A percentile compares a stretch with the other conserved stretches of the same genome.
These are phyloP conservation scores for Pogonocichla stellata DNA, from an alignment of 2,113 vertebrate species.

Conservation along the genomic window DNA sequence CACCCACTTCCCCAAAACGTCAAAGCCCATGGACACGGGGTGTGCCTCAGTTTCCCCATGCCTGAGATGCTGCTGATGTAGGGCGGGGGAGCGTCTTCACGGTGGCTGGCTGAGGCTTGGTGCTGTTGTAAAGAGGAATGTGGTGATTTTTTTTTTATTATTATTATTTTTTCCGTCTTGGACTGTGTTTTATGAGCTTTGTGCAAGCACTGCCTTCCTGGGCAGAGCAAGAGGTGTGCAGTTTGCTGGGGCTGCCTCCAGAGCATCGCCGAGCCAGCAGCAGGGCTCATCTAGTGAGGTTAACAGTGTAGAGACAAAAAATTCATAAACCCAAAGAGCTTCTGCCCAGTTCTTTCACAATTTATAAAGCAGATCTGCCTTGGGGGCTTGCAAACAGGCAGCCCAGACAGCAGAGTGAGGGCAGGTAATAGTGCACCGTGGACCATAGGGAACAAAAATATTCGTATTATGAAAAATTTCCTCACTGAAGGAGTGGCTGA, in stretches of 20 bases:
- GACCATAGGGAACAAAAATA: accelerated
- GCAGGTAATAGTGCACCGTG: accelerated
- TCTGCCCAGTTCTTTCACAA: background rate
- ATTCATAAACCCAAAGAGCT: background rate
- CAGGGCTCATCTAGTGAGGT: background rate
- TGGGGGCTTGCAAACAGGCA: accelerated
- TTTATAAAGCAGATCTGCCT: background rate
- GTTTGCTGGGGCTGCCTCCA: background rate
- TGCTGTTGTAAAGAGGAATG: background rate
- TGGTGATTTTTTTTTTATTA: too few relatives aligned
- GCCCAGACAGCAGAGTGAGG: too few relatives aligned
- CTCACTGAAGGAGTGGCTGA: background rate
- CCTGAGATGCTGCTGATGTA: background rate
- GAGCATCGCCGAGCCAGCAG: background rate
- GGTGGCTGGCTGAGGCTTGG: background rate
- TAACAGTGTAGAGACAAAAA: too few relatives aligned
- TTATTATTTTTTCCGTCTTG: too few relatives aligned
- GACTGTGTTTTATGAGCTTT: background rate
- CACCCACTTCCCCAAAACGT: background rate
- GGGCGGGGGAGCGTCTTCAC: background rate
- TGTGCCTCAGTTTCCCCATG: slow-evolving; percentile 45
- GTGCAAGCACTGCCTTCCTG: background rate
- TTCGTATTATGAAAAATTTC: background rate
- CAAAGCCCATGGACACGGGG: accelerated
- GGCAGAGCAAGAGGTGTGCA: background rate